These are phyloP conservation scores for Acropora tenuis DNA, from an alignment of 64 coral and sea anemone genomes.

Conservation along the genomic window DNA sequence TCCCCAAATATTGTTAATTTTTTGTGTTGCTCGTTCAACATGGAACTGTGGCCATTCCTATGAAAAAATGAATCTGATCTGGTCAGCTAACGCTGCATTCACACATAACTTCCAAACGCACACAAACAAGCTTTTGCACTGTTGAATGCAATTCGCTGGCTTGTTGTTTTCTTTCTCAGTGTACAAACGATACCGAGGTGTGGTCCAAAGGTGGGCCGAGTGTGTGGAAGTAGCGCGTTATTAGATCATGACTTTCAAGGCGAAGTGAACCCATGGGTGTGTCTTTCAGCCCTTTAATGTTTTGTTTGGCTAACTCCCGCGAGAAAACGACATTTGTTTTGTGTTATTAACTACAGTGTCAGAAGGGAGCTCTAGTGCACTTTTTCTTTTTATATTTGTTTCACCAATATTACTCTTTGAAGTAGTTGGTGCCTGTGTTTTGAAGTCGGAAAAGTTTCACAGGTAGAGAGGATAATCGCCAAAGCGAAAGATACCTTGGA, in stretches of 20 bases:
- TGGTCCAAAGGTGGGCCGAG: not conserved
- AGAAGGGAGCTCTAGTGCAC: not conserved
- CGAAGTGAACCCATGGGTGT: not conserved
- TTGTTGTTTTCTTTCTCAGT: not conserved
- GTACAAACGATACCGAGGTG: not conserved
- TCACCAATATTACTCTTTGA: not conserved
- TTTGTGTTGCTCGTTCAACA: not conserved
- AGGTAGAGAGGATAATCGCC: not conserved
- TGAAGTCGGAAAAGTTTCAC: not conserved
- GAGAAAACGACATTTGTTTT: not conserved
- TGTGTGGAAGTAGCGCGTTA: not conserved
- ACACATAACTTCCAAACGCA: no score
- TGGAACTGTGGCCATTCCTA: not conserved
- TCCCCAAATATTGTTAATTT: not conserved
- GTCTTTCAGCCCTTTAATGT: not conserved
- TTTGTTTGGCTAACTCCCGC: slow-evolving; percentile 1
- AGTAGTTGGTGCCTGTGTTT: not conserved
- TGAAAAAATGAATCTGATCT: not conserved
- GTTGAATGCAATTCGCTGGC: no score
- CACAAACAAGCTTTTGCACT: no score
- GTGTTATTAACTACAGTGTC: not conserved
- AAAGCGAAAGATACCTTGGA: not conserved
- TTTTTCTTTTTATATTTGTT: not conserved
- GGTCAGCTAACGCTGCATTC: no score
- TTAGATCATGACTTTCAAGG: slow-evolving; percentile 5